A percentile compares a stretch with the other conserved stretches of the same genome.
Conservation (phyloP, 2,888 invertebrate species). For the Vesta saturnalis region DNA sequence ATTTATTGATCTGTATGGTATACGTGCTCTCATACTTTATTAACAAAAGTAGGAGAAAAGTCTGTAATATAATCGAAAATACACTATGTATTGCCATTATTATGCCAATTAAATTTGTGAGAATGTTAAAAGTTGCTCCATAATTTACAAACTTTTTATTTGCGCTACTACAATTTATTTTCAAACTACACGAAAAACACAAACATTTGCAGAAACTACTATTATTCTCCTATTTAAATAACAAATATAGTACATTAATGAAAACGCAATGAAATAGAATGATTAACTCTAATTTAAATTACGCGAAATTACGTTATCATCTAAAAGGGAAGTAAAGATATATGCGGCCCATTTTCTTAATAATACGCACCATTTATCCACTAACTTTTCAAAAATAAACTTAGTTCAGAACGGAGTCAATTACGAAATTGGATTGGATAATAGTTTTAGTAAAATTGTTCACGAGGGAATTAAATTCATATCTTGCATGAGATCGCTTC, state of each 20-base stretch:
- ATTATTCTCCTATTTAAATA: not conserved
- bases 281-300: conserved; percentile 6
- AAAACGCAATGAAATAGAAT: conserved; percentile 1
- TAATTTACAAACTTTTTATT: too few relatives aligned
- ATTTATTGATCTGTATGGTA: conserved; percentile 5
- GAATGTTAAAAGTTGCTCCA: too few relatives aligned
- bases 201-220: not conserved
- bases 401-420: conserved; percentile 9
- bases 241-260: not conserved
- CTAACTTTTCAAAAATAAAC: conserved; percentile 12
- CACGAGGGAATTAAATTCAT: conserved; percentile 10
- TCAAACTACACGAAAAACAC: not conserved
- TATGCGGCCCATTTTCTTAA: conserved; percentile 8
- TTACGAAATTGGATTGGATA: conserved; percentile 15
- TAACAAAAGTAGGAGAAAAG: too few relatives aligned
- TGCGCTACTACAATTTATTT: not conserved
- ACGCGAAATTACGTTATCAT: not conserved
- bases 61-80: too few relatives aligned
- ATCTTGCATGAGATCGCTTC: conserved; percentile 9
- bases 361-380: conserved; percentile 13
- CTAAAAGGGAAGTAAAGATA: not conserved
- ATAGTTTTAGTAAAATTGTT: conserved; percentile 14
- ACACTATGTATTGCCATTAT: too few relatives aligned
- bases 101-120: too few relatives aligned
- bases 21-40: too few relatives aligned